Evolutionary conservation across 2,888 invertebrate species (phyloP), one percentile per base, ranked within the genome.

Genomic region (Hylaea fasciaria): DNA sequence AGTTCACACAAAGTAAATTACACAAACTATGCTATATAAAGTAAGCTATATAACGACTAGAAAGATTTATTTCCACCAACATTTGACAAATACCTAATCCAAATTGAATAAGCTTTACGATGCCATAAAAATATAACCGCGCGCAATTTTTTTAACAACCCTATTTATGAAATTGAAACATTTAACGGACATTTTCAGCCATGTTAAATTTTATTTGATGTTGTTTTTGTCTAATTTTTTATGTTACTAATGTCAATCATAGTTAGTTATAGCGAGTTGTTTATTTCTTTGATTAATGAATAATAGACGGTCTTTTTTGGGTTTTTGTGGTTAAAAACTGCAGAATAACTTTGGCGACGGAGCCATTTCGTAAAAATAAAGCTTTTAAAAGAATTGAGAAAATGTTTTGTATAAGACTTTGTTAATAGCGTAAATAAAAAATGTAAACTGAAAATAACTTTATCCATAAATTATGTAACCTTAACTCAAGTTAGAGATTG

Each of bases 131-230:
- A 46, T 41, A 57, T 54, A 62, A 57, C 56, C 56, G 54, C 57
- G 57, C 41, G 62, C 57, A 57, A 57, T 62, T 45, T 57, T 62
- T 57, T 57, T 62, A 62, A 62, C 57, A 43, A 57, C 57, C 62
- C 62, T 57, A 57, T 62, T 62, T 57, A 51, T 50, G 51, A 57
- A 57, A 62, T 62, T 57, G 62, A 57, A 62, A 62, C 62, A 57
- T 62, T 62, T 54, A 45, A 52, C 51, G 52, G 47, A 52, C 51
- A 62, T 52, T 39, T 47, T 44, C 17, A 44, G 55, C 54, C 35
- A 51, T 47, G 22, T 35, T 44, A 54, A 48, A 53, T 53, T 58
- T 53, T 46, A 46, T 57, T 57, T 46, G 14, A 35, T 11, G 10
- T 35, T 28, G 10, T 13, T 9, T 12, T 32, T 9, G 32, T 32